Percentiles rank a stretch among this genome's conserved stretches.
Conservation (phyloP, 2,113 vertebrate species). For the Papio anubis region DNA sequence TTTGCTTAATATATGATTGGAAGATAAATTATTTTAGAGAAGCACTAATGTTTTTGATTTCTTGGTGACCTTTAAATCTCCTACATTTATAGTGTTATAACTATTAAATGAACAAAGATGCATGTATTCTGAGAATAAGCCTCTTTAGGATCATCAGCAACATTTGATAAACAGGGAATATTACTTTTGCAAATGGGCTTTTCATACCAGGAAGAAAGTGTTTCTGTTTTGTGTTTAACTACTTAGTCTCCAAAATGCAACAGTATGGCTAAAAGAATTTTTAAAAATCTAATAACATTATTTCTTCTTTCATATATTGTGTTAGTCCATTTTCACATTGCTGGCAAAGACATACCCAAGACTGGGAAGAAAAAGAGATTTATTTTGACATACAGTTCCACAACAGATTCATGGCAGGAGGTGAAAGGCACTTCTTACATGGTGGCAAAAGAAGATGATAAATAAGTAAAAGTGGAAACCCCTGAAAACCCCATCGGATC, state of each 20-base stretch:
- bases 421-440: no score
- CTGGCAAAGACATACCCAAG: no score
- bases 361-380: no score
- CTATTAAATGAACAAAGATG: background rate
- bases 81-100: background rate
- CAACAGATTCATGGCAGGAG: no score
- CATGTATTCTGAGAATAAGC: background rate
- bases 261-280: background rate
- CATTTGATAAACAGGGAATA: background rate
- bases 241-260: background rate
- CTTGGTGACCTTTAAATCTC: background rate
- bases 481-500: no score
- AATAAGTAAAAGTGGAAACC: no score
- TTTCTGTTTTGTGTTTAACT: background rate
- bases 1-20: background rate
- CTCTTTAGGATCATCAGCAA: background rate
- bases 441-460: no score
- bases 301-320: no score
- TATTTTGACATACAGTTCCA: no score
- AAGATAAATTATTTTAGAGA: constrained; percentile 4
- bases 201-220: background rate
- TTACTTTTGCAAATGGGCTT: background rate
- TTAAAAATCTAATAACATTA: background rate
- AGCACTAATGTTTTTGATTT: background rate
- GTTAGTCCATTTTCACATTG: no score